Percentiles rank a stretch among this genome's conserved stretches.
phyloP scores from a whole-genome alignment of 2,113 vertebrate genomes.

The Perca schrenkii region DNA sequence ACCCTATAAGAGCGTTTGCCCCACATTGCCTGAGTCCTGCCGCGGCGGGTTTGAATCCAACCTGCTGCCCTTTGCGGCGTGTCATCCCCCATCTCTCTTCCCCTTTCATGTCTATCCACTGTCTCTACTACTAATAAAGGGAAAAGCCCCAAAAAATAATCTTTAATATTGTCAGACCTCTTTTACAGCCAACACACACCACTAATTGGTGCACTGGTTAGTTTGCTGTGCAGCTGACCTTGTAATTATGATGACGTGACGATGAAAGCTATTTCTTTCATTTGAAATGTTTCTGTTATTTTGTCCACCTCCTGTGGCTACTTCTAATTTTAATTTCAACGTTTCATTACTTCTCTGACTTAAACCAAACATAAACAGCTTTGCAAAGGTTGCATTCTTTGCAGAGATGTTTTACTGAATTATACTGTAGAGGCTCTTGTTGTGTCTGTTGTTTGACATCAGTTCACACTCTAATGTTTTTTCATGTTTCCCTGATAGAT shows the following conservation, averaged over 20 bases:
- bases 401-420: constrained; percentile 1
- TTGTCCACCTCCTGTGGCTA: constrained; percentile 1
- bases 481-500: too few relatives aligned
- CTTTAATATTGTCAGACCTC: constrained; percentile 3
- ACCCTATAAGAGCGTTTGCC: too few relatives aligned
- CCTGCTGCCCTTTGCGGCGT: too few relatives aligned
- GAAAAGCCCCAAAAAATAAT: too few relatives aligned
- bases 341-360: constrained; percentile 2
- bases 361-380: not conserved
- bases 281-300: constrained; percentile 15
- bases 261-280: constrained; percentile 20
- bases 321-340: not conserved
- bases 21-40: too few relatives aligned
- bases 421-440: not conserved
- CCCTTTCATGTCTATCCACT: too few relatives aligned
- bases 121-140: too few relatives aligned
- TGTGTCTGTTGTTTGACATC: not conserved
- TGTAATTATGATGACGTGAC: constrained; percentile 43
- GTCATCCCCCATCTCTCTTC: too few relatives aligned
- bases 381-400: not conserved
- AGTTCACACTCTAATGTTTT: not conserved
- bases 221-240: constrained; percentile 15
- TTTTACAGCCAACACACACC: constrained; percentile 51
- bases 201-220: constrained; percentile 40
- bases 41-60: too few relatives aligned